phyloP scores from a whole-genome alignment of 2,797 vertebrate genomes.

The Syngnathus rostellatus region DNA sequence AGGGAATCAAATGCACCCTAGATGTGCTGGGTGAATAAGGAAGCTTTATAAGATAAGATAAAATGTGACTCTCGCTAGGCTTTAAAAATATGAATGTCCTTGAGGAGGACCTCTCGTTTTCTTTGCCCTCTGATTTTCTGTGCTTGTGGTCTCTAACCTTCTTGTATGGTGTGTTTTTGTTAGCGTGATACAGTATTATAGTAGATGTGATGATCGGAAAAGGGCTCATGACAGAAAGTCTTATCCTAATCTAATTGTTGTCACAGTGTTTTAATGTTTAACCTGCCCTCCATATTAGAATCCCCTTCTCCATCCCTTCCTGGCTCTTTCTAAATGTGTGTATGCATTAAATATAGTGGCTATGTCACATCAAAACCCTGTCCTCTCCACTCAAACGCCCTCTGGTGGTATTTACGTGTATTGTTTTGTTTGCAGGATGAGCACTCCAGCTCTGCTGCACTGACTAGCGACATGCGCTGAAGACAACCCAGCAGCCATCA shows the following conservation, averaged over 20 bases:
- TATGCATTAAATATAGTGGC: not conserved
- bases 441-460: constrained; percentile 32
- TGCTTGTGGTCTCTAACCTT: not conserved
- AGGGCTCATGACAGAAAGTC: not conserved
- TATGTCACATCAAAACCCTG: not conserved
- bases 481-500: constrained; percentile 58
- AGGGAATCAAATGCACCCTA: constrained; percentile 46
- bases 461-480: constrained; percentile 69
- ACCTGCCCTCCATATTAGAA: not conserved
- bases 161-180: not conserved
- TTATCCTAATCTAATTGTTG: not conserved
- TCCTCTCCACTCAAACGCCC: not conserved
- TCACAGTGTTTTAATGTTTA: not conserved
- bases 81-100: constrained; percentile 16
- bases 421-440: constrained; percentile 50
- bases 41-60: constrained; percentile 45
- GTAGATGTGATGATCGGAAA: not conserved
- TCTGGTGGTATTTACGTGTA: not conserved
- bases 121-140: not conserved
- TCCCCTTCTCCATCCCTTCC: not conserved
- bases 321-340: not conserved
- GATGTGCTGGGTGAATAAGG: constrained; percentile 45
- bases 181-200: not conserved
- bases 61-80: constrained; percentile 16
- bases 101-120: constrained; percentile 10